Conservation (phyloP, 2,113 vertebrate species). For the Ranitomeya variabilis region DNA sequence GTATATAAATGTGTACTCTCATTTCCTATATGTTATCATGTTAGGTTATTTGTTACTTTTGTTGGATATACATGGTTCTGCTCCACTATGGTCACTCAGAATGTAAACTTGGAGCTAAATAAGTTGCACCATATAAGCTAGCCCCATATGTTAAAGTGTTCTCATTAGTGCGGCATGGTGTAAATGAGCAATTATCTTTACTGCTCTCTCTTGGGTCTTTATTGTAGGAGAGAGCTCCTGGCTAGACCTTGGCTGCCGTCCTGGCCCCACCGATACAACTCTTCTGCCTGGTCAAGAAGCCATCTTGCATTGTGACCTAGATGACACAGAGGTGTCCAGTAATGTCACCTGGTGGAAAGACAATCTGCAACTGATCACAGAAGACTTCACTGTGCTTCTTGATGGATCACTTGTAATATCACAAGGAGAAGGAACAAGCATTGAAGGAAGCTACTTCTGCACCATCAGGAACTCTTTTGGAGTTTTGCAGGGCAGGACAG, state of each 20-base stretch:
- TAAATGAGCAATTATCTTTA: background rate
- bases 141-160: background rate
- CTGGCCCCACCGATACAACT: conserved; percentile 81
- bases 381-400: conserved; percentile 73
- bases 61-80: too few relatives aligned
- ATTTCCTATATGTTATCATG: too few relatives aligned
- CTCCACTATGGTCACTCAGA: too few relatives aligned
- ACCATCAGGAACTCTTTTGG: conserved; percentile 79
- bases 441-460: conserved; percentile 89
- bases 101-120: too few relatives aligned
- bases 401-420: conserved; percentile 84
- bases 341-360: conserved; percentile 88
- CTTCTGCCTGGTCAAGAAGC: conserved; percentile 78
- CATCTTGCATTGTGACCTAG: conserved; percentile 84
- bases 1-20: too few relatives aligned
- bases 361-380: conserved; percentile 72
- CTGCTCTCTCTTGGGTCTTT: background rate
- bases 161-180: background rate
- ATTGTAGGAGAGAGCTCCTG: conserved; percentile 77
- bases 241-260: conserved; percentile 87
- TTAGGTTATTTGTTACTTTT: too few relatives aligned
- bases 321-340: conserved; percentile 71
- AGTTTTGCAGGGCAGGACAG: conserved; percentile 84
- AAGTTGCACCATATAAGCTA: background rate
- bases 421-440: conserved; percentile 65